Evolutionary conservation across 2,113 vertebrate genomes (phyloP).

Genomic region (Tetrao urogallus): DNA sequence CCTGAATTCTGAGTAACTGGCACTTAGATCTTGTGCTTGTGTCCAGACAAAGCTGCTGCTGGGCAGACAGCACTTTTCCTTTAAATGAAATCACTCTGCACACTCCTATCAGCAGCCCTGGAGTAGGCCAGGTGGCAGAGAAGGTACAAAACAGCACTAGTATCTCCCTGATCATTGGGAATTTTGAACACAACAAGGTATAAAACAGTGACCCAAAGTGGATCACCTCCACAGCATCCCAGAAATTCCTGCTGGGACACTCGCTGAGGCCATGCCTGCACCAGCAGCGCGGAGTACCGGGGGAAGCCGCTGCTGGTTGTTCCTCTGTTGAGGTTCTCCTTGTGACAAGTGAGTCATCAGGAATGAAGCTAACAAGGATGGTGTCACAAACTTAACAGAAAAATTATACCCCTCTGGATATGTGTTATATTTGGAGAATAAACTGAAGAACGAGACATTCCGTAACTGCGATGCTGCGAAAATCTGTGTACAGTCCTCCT

Average conservation of each 20-base stretch:
- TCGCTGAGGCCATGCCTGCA: rapidly evolving
- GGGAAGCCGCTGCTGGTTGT: rapidly evolving
- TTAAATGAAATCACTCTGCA: neutral
- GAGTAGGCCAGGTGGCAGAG: neutral
- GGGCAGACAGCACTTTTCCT: neutral
- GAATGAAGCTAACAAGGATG: neutral
- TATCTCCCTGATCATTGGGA: neutral
- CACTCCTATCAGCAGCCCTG: rapidly evolving
- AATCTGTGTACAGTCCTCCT: neutral
- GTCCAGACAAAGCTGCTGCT: rapidly evolving
- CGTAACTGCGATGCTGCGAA: neutral
- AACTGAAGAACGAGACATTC: constrained; percentile 18
- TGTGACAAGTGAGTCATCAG: constrained; percentile 29
- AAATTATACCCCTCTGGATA: constrained; percentile 1
- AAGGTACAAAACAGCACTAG: neutral
- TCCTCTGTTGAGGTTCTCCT: neutral
- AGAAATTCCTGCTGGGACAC: neutral
- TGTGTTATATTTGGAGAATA: neutral
- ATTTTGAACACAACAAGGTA: rapidly evolving
- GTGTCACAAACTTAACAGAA: neutral
- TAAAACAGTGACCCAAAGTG: rapidly evolving
- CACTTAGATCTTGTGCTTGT: neutral
- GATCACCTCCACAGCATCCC: rapidly evolving
- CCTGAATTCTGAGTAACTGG: neutral
- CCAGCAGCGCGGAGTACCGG: rapidly evolving